Evolutionary conservation across 2,113 vertebrate genomes (phyloP), one percentile per base, ranked within the genome.

Genomic region (Halcyon senegalensis): DNA sequence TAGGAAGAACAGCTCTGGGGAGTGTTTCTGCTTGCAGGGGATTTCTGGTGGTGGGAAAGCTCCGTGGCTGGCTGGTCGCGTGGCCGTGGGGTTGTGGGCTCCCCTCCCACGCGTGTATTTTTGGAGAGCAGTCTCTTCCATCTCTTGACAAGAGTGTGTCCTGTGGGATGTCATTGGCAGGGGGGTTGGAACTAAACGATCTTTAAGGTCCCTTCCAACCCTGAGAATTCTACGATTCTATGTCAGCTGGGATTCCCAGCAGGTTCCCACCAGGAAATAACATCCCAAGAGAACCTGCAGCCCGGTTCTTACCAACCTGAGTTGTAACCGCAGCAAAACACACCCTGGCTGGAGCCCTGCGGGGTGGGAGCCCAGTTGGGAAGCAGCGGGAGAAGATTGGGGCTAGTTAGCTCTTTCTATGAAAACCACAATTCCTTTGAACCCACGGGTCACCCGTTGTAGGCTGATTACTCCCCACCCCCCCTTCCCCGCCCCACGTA

Each of bases 391-490:
- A 64, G 89, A 33, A 50, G 82, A 68, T 85, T 14, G 56, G 90
- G 88, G 50, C 53, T 77, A 15, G 70, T 77, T 88, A 35, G 88
- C 92, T 62, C 4, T 94, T 96, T 94, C 92, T 62, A 0, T 94
- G 90, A 69, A 93, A 88, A 88, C 41, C 82, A 21, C 79, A 73
- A 66, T 90, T 92, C 85, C 72, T 94, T 73, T 88, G 94, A 92
- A 86, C 85, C 21, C 2, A 5, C 1, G 0, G 2, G 70, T 88
- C 88, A 77, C 58, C 23, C 2, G 44, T 62, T 84, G 68, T 56
- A 67, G 96, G 90, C 96, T 95, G 96, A 97, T 97, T 96, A 93
- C 84, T 64, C 23, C 14, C 11, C 46, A 23, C 21, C 53, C 23
- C 16, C 35, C 23, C 59, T 83, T 93, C 94, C 91, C 90, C 93